Percentiles rank a stretch among this genome's conserved stretches.
Evolutionary conservation across 92 coral and sea anemone species (phyloP).

Genomic region (Epizoanthus ramosus): DNA sequence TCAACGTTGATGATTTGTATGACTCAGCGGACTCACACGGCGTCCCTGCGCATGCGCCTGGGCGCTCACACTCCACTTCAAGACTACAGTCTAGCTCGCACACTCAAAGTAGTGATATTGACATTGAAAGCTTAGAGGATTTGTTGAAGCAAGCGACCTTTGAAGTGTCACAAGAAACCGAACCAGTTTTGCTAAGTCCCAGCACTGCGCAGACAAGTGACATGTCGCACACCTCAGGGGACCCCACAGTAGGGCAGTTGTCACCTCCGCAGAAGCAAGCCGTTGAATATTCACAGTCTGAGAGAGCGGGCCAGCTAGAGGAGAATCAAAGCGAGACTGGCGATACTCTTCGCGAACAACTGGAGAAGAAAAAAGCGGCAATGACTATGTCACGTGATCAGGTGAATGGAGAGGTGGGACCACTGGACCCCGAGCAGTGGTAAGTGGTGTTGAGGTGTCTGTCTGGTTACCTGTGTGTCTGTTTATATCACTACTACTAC

Average conservation of each 20-base stretch:
- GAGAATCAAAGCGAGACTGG: conserved; percentile 30
- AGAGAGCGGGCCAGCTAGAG: background rate
- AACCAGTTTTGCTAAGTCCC: conserved; percentile 58
- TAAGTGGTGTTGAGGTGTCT: conserved; percentile 24
- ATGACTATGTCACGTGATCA: conserved; percentile 62
- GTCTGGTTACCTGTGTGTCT: background rate
- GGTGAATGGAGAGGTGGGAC: conserved; percentile 31
- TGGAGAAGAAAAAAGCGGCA: conserved; percentile 60
- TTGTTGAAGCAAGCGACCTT: conserved; percentile 64
- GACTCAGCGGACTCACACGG: conserved; percentile 37
- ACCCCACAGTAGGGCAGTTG: conserved; percentile 49
- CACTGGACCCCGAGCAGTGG: conserved; percentile 85
- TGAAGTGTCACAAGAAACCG: conserved; percentile 56
- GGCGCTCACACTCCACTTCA: conserved; percentile 32
- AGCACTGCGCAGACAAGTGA: conserved; percentile 55
- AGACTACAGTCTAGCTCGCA: conserved; percentile 18
- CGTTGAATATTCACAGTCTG: conserved; percentile 38
- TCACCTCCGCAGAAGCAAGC: conserved; percentile 80
- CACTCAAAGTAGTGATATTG: conserved; percentile 47
- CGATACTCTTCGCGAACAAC: conserved; percentile 69
- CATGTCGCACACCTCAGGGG: conserved; percentile 53
- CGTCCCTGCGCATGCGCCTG: conserved; percentile 30
- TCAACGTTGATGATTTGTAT: conserved; percentile 57
- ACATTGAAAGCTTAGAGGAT: conserved; percentile 65
- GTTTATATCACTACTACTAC: too few relatives aligned